Percentiles rank a stretch among this genome's conserved stretches.
Conservation (phyloP, 2,888 invertebrate species). For the Dorcus hopei region DNA sequence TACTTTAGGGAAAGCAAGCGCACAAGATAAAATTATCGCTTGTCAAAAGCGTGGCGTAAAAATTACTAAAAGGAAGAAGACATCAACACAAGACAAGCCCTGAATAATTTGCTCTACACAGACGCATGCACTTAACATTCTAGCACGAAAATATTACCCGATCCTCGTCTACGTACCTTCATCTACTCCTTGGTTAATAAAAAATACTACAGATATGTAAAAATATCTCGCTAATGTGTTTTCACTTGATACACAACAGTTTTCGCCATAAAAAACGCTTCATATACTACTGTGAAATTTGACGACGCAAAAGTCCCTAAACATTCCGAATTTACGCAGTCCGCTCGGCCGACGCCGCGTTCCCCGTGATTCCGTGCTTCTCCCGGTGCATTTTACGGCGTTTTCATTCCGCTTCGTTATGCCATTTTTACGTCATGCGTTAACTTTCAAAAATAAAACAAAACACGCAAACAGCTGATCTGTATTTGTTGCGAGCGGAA, state of each 20-base stretch:
- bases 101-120: no score
- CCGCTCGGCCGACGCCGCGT: not conserved
- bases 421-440: not conserved
- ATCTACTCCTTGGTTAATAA: slow-evolving; percentile 45
- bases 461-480: slow-evolving; percentile 14
- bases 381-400: not conserved
- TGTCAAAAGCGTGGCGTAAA: slow-evolving; percentile 1
- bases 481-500: not conserved
- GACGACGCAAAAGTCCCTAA: slow-evolving; percentile 25
- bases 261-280: slow-evolving; percentile 39
- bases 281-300: slow-evolving; percentile 11
- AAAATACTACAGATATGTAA: slow-evolving; percentile 42
- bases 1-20: not conserved
- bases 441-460: not conserved
- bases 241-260: slow-evolving; percentile 42
- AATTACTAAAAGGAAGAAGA: slow-evolving; percentile 1
- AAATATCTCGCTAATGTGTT: slow-evolving; percentile 28
- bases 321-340: not conserved
- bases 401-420: not conserved
- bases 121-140: no score
- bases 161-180: slow-evolving; percentile 38
- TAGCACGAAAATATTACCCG: not conserved
- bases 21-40: not conserved
- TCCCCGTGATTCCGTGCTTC: not conserved
- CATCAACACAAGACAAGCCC: slow-evolving; percentile 2